Evolutionary conservation across 2,797 vertebrate species (phyloP), one percentile per base, ranked within the genome.

Genomic region (Tapera naevia): DNA sequence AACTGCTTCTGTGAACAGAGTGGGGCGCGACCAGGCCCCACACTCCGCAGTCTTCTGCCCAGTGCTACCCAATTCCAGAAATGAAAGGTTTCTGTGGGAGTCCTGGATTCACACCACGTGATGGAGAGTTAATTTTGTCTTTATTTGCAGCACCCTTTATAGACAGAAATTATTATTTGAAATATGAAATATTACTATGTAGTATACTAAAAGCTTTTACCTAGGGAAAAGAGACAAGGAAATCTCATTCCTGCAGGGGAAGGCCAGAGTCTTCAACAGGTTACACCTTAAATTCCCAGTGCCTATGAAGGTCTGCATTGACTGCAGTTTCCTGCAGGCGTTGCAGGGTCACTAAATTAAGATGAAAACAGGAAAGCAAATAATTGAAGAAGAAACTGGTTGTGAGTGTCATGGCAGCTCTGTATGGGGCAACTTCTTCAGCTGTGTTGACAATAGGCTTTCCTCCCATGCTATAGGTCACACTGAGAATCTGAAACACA

Each of bases 111-210:
- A 88, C 27, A 72, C 64, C 27, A 11, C 53, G 80, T 88, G 66
- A 93, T 73, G 57, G 78, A 94, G 67, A 78, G 91, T 66, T 94
- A 79, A 66, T 78, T 93, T 95, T 95, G 90, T 87, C 88, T 84
- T 86, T 80, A 37, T 86, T 92, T 84, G 89, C 56, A 53, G 74
- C 64, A 84, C 95, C 85, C 84, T 94, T 95, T 12, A 60, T 89
- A 95, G 91, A 91, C 78, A 96, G 94, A 92, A 94, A 81, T 86
- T 89, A 84, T 46, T 22, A 46, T 46, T 46, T 10, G 17, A 46
- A 46, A 46, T 46, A 22, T 46, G 21, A 46, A 46, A 46, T 73
- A 73, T 69, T 89, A 87, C 62, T 45, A 23, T 37, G 11, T 1
- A 0, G 27, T 57, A n/a, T 57, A n/a, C 51, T 43, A 65, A 54